A percentile compares a stretch with the other conserved stretches of the same genome.
Evolutionary conservation across 1,140 invertebrate genomes (phyloP).

Genomic region (Listronotus oregonensis): DNA sequence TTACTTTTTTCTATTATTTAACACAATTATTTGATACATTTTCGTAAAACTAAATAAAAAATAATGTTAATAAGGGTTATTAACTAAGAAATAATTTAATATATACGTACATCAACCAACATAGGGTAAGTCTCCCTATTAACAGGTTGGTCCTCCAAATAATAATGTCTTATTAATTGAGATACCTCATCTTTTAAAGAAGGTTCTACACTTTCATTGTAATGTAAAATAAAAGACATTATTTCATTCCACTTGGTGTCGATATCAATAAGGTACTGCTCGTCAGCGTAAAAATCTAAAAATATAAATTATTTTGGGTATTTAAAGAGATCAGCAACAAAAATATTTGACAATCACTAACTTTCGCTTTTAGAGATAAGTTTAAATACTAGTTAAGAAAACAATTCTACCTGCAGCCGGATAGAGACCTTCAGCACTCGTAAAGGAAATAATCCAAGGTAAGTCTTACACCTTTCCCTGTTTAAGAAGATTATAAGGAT

Average conservation of each 20-base stretch:
- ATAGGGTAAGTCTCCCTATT: constrained; percentile 35
- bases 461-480: constrained; percentile 52
- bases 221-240: constrained; percentile 47
- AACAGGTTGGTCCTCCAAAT: constrained; percentile 40
- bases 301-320: constrained; percentile 44
- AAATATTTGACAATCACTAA: no score
- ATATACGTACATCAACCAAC: constrained; percentile 36
- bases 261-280: constrained; percentile 40
- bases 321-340: no score
- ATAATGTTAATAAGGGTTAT: no score
- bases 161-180: constrained; percentile 44
- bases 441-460: constrained; percentile 55
- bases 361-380: no score
- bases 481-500: constrained; percentile 59
- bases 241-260: constrained; percentile 45
- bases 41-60: no score
- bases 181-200: constrained; percentile 33
- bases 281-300: constrained; percentile 44
- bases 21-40: no score
- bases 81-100: no score
- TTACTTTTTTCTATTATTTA: no score
- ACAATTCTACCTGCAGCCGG: constrained; percentile 49
- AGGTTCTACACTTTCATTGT: constrained; percentile 40
- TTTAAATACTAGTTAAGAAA: no score
- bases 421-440: constrained; percentile 55